Evolutionary conservation across 2,888 invertebrate genomes (phyloP).

Genomic region (Cantharis lateralis): DNA sequence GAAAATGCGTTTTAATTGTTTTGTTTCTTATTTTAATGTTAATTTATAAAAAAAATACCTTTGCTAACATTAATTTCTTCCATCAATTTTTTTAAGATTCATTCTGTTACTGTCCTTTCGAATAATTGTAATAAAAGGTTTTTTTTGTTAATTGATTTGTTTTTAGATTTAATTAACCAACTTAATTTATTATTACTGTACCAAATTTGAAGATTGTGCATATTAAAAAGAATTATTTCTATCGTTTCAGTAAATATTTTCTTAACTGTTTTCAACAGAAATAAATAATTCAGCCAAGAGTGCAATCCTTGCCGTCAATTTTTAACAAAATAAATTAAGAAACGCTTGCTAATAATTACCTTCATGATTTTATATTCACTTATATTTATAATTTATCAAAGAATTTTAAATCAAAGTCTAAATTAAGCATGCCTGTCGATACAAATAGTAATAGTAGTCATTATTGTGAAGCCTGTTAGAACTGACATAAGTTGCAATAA

Average conservation of each 20-base stretch:
- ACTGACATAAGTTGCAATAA: constrained; percentile 67
- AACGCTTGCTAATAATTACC: not conserved
- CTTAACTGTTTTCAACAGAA: not conserved
- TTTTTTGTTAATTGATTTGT: not conserved
- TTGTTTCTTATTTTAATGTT: not conserved
- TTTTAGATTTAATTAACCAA: not conserved
- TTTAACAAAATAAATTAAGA: not conserved
- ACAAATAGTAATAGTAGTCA: constrained; percentile 67
- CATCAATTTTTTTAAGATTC: not conserved
- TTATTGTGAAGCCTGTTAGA: constrained; percentile 63
- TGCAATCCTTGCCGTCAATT: not conserved
- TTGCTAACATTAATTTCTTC: not conserved
- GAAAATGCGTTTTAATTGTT: not conserved
- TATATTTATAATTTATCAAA: not conserved
- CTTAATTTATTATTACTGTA: not conserved
- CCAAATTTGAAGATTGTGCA: not conserved
- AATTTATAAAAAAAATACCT: not conserved
- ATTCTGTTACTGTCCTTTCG: not conserved
- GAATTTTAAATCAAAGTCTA: not conserved
- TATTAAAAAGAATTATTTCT: not conserved
- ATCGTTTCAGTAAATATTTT: not conserved
- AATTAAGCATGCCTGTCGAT: constrained; percentile 55
- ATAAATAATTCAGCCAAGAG: not conserved
- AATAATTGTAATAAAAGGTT: not conserved
- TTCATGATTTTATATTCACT: not conserved